Evolutionary conservation across 1,140 invertebrate species (phyloP).

Genomic region (Lepidurus couesii): DNA sequence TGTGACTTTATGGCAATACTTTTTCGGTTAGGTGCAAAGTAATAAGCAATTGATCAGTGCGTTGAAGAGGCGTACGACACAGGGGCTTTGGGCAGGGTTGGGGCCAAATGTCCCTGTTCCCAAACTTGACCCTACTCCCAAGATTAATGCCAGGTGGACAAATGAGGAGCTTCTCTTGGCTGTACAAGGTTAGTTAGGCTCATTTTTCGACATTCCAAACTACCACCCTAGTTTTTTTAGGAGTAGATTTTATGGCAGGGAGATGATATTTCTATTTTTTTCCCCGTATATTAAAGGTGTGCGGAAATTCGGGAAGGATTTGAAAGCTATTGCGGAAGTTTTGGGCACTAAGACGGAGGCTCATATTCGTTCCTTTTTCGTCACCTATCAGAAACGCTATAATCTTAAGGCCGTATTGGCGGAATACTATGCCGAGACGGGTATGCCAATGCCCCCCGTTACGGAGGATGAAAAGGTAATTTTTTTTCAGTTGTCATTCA

Average conservation of each 20-base stretch:
- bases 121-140: conserved; percentile 54
- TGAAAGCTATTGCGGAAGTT: conserved; percentile 89
- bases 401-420: conserved; percentile 82
- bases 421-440: conserved; percentile 77
- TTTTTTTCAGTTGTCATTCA: background rate
- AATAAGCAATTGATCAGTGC: conserved; percentile 88
- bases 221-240: background rate
- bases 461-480: conserved; percentile 51
- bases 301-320: conserved; percentile 91
- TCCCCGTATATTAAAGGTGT: conserved; percentile 52
- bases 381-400: conserved; percentile 81
- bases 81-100: conserved; percentile 57
- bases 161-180: conserved; percentile 86
- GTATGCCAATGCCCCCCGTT: conserved; percentile 45
- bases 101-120: conserved; percentile 66
- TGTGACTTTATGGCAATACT: conserved; percentile 19
- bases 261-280: conserved; percentile 10
- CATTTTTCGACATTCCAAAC: background rate
- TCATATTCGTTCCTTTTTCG: conserved; percentile 83
- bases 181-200: conserved; percentile 61
- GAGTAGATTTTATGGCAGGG: background rate
- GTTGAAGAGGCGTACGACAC: conserved; percentile 54
- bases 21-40: conserved; percentile 72
- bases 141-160: conserved; percentile 84
- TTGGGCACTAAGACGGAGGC: conserved; percentile 91